Base-by-base conservation (phyloP, 2,113 vertebrate genomes). In the Lophura nycthemera region DNA sequence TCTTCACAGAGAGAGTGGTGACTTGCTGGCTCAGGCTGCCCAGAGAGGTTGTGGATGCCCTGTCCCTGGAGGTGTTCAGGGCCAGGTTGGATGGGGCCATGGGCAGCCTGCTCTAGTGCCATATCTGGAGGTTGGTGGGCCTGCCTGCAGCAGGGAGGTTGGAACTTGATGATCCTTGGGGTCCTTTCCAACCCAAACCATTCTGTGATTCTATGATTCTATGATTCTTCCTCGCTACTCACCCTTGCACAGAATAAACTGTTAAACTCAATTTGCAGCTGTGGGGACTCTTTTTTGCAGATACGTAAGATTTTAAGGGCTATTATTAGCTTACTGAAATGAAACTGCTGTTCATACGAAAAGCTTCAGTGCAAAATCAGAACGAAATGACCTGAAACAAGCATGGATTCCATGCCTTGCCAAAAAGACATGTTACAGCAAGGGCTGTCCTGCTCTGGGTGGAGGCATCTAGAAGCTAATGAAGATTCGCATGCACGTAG, bases 291-390 rank as follows among this genome's bases (percentile, higher is more conserved):
- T 86, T 91, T 50, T 83, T 86, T 91, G 85, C 92, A 93, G 90
- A 95, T 40, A 83, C 65, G 42, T 1, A 1, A 0, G 60, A 66
- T 60, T 83, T 93, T 91, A 56, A 77, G 50, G 40, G 48, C 24
- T 95, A 56, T 88, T 95, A 92, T 70, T 95, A 96, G 60, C 50
- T 88, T 67, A 80, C 56, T 83, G 65, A 93, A 96, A 90, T 76
- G 50, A 83, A 94, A 94, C 59, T 64, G 50, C 82, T 76, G 59
- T 74, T 91, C 85, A 74, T 91, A 95, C 17, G 50, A 80, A 95
- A 92, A 90, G 27, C 30, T 89, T 67, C 29, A 60, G 80, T 90
- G 86, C 40, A 89, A 91, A 96, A 70, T 4, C 71, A 91, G 90
- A 42, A 92, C 88, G 83, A 91, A 88, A 69, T 90, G 85, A 93